Conservation (phyloP, 2,797 vertebrate species). For the Enteromius unitaeniatus region DNA sequence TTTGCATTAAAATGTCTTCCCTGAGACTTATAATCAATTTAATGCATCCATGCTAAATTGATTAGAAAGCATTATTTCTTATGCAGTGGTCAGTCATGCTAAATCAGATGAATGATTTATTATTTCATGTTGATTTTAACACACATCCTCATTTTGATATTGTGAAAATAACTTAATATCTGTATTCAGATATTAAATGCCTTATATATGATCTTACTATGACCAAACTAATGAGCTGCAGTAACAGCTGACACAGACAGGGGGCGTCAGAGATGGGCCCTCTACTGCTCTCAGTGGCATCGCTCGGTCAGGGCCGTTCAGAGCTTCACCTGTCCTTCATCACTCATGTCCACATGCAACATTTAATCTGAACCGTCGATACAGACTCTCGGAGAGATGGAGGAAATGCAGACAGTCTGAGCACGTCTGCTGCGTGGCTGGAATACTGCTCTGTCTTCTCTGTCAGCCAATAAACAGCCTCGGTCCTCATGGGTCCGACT, state of each 20-base stretch:
- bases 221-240: not conserved
- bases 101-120: not conserved
- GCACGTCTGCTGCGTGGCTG: constrained; percentile 27
- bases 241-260: constrained; percentile 18
- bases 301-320: not conserved
- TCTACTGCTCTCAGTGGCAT: not conserved
- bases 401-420: constrained; percentile 43
- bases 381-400: not conserved
- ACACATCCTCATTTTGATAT: not conserved
- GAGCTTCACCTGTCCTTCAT: not conserved
- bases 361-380: not conserved
- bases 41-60: no score
- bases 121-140: not conserved
- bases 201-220: not conserved
- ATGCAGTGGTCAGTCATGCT: not conserved
- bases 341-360: not conserved
- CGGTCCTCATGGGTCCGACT: constrained; percentile 18
- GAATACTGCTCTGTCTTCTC: constrained; percentile 15
- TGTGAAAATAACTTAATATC: no score
- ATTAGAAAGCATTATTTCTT: no score
- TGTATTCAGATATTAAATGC: not conserved
- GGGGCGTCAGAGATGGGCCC: not conserved
- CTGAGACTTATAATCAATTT: no score
- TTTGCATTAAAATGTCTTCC: not conserved
- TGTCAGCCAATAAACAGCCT: constrained; percentile 45